Evolutionary conservation across 1,140 invertebrate genomes (phyloP).

Genomic region (Drosophila navojoa): DNA sequence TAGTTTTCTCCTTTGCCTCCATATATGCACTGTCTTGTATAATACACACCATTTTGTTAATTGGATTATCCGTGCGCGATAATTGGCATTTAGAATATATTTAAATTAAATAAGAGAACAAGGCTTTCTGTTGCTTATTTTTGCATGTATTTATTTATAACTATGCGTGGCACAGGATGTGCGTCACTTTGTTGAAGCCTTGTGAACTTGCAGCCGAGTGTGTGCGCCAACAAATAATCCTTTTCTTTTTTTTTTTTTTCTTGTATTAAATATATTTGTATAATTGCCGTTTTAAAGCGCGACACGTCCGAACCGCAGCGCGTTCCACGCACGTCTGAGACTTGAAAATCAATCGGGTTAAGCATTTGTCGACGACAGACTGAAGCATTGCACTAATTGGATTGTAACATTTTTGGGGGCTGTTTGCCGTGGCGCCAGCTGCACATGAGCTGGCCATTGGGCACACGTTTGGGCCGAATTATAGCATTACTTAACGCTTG

Average conservation of each 20-base stretch:
- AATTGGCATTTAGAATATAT: constrained; percentile 65
- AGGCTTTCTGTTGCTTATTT: background rate
- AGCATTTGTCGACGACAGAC: constrained; percentile 35
- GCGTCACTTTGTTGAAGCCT: constrained; percentile 20
- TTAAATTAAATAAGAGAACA: constrained; percentile 49
- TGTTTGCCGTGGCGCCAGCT: constrained; percentile 46
- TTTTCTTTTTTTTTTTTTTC: background rate
- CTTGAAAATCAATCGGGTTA: constrained; percentile 68
- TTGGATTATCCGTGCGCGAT: constrained; percentile 63
- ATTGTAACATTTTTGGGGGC: constrained; percentile 79
- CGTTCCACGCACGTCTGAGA: constrained; percentile 74
- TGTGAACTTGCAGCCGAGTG: background rate
- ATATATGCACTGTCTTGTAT: constrained; percentile 5
- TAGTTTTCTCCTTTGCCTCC: constrained; percentile 20
- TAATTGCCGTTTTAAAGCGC: constrained; percentile 12
- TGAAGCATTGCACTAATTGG: constrained; percentile 71
- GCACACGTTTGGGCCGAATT: constrained; percentile 49
- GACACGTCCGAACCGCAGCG: constrained; percentile 81
- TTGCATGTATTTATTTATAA: background rate
- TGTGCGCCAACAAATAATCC: constrained; percentile 17
- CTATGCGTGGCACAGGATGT: constrained; percentile 29
- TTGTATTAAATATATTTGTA: constrained; percentile 15
- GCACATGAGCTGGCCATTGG: constrained; percentile 44
- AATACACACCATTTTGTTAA: constrained; percentile 76
- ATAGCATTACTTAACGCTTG: constrained; percentile 58